Conservation (phyloP, 2,888 invertebrate genomes). For the Sturmia bella region DNA sequence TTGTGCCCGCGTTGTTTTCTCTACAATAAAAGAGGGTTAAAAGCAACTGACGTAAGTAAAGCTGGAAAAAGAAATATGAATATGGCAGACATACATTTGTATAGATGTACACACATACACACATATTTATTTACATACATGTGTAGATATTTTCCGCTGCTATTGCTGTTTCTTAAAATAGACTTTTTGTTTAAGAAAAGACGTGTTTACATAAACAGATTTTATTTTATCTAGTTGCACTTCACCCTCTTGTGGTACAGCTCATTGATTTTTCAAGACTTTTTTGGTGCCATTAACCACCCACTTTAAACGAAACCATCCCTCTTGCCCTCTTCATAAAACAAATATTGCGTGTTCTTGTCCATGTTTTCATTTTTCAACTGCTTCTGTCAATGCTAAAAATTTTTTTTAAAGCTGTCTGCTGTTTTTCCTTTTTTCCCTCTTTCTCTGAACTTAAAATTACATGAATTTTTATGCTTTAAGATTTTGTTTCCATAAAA, state of each 20-base stretch:
- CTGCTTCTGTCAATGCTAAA: slow-evolving; percentile 20
- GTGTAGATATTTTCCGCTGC: not conserved
- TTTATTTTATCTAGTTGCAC: slow-evolving; percentile 19
- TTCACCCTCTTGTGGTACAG: slow-evolving; percentile 10
- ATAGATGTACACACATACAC: no score
- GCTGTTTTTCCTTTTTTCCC: slow-evolving; percentile 9
- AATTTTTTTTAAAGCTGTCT: slow-evolving; percentile 29
- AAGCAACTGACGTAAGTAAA: slow-evolving; percentile 1
- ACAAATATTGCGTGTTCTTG: slow-evolving; percentile 32
- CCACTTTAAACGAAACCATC: slow-evolving; percentile 4
- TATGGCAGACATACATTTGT: no score
- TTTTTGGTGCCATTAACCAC: not conserved
- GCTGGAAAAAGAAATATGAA: not conserved
- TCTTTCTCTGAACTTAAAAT: slow-evolving; percentile 14
- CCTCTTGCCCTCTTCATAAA: slow-evolving; percentile 10
- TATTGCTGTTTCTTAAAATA: slow-evolving; percentile 33
- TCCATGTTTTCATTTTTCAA: slow-evolving; percentile 7
- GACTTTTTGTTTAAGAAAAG: not conserved
- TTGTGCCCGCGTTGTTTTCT: slow-evolving; percentile 24
- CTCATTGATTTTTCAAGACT: slow-evolving; percentile 39
- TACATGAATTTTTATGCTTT: slow-evolving; percentile 20
- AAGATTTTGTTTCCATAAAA: not conserved
- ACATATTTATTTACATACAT: not conserved
- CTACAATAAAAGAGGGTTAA: slow-evolving; percentile 37
- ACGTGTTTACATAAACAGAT: slow-evolving; percentile 37